Conservation (phyloP, 1,140 invertebrate species). For the Drosophila saltans region DNA sequence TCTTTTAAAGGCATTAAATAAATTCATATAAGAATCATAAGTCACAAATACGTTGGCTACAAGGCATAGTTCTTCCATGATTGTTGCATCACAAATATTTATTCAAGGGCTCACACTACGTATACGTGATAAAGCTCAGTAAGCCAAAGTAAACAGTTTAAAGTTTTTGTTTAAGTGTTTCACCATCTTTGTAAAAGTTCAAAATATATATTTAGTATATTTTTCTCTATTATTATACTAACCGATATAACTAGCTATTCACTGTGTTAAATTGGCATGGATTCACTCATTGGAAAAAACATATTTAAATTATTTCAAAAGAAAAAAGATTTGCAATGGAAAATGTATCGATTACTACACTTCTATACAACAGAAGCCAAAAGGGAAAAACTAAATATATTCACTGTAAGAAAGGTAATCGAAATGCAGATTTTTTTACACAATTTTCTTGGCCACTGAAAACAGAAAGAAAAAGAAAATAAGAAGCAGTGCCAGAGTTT, state of each 20-base stretch:
- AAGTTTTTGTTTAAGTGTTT: background rate
- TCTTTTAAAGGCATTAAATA: too few relatives aligned
- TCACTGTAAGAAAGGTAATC: slow-evolving; percentile 3
- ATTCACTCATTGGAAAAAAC: background rate
- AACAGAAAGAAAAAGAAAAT: background rate
- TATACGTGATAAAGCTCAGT: background rate
- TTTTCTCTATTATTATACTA: too few relatives aligned
- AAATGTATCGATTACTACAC: background rate
- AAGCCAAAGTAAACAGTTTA: background rate
- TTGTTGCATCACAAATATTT: background rate
- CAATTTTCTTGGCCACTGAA: slow-evolving; percentile 11
- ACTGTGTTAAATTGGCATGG: background rate
- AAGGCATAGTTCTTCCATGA: too few relatives aligned
- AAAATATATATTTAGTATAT: too few relatives aligned
- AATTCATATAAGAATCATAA: too few relatives aligned
- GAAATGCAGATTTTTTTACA: background rate
- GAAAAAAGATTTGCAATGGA: background rate
- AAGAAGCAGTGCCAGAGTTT: too few relatives aligned
- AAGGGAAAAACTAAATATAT: slow-evolving; percentile 3
- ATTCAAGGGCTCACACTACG: background rate
- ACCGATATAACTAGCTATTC: background rate
- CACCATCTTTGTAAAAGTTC: too few relatives aligned
- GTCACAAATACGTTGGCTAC: too few relatives aligned
- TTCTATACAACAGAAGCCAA: background rate
- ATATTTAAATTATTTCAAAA: too few relatives aligned